Conservation (phyloP, 2,113 vertebrate species). For the Steatornis caripensis region DNA sequence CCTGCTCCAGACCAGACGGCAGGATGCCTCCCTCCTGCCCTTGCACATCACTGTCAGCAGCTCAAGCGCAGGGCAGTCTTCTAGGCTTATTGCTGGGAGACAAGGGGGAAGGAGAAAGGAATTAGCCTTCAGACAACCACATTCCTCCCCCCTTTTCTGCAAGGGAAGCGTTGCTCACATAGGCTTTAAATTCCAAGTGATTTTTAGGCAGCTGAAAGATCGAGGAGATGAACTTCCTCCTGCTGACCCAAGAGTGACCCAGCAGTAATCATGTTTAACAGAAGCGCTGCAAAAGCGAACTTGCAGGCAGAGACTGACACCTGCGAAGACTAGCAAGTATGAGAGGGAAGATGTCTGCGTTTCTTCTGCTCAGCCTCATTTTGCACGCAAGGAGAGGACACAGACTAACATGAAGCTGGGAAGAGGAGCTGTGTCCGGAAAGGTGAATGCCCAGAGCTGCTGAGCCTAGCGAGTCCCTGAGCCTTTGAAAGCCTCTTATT, state of each 20-base stretch:
- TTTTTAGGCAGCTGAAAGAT: neutral
- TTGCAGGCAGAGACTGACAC: neutral
- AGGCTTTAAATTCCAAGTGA: neutral
- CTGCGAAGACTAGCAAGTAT: rapidly evolving
- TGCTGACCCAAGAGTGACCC: neutral
- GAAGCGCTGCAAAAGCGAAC: neutral
- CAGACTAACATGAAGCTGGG: rapidly evolving
- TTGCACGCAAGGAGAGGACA: neutral
- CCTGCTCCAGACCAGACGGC: neutral
- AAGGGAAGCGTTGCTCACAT: neutral
- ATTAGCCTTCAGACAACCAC: neutral
- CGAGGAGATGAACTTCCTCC: neutral
- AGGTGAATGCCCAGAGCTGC: neutral
- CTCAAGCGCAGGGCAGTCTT: neutral
- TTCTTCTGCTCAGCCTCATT: neutral
- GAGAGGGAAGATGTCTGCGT: rapidly evolving
- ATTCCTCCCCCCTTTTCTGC: neutral
- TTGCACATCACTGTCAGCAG: neutral
- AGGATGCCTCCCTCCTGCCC: neutral
- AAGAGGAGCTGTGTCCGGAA: neutral
- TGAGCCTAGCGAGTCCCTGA: neutral
- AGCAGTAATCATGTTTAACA: neutral
- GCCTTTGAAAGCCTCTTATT: neutral
- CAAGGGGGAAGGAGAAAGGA: neutral
- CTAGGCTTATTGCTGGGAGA: neutral